phyloP scores from a whole-genome alignment of 2,797 vertebrate genomes.

The Notamacropus eugenii region DNA sequence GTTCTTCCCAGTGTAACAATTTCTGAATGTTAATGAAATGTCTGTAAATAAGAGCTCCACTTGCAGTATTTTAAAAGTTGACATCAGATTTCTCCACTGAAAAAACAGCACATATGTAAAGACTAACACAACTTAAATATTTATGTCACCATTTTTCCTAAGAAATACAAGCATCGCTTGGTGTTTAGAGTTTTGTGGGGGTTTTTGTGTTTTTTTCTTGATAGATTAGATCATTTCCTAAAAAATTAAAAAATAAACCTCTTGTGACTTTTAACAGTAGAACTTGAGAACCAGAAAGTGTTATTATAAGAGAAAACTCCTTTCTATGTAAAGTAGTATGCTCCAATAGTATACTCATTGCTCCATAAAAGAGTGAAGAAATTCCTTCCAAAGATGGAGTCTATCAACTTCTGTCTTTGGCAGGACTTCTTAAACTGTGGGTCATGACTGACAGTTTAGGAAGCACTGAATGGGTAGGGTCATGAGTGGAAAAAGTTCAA shows the following conservation, averaged over 20 bases:
- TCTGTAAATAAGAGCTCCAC: slow-evolving; percentile 62
- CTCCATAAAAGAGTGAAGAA: background rate
- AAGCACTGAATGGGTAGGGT: no score
- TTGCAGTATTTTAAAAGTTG: slow-evolving; percentile 66
- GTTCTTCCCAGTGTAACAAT: slow-evolving; percentile 34
- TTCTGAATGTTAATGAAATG: slow-evolving; percentile 66
- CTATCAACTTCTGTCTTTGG: background rate
- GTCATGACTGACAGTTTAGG: no score
- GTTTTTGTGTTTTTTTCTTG: background rate
- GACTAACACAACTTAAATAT: slow-evolving; percentile 55
- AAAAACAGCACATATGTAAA: slow-evolving; percentile 52
- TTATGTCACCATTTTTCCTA: slow-evolving; percentile 29
- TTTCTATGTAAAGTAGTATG: background rate
- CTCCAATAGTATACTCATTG: background rate
- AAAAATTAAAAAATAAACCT: slow-evolving; percentile 12
- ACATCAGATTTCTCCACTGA: slow-evolving; percentile 51
- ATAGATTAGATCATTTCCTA: background rate
- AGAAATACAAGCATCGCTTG: slow-evolving; percentile 7
- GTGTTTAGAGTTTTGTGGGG: background rate
- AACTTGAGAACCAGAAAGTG: slow-evolving; percentile 42
- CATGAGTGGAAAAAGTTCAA: no score
- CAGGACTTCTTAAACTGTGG: no score
- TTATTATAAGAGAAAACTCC: slow-evolving; percentile 19
- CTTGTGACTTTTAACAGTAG: slow-evolving; percentile 40
- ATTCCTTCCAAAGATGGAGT: background rate